Percentiles rank a stretch among this genome's conserved stretches.
These are phyloP conservation scores for Goniozus legneri DNA, from an alignment of 1,140 invertebrate genomes.

Conservation along the genomic window DNA sequence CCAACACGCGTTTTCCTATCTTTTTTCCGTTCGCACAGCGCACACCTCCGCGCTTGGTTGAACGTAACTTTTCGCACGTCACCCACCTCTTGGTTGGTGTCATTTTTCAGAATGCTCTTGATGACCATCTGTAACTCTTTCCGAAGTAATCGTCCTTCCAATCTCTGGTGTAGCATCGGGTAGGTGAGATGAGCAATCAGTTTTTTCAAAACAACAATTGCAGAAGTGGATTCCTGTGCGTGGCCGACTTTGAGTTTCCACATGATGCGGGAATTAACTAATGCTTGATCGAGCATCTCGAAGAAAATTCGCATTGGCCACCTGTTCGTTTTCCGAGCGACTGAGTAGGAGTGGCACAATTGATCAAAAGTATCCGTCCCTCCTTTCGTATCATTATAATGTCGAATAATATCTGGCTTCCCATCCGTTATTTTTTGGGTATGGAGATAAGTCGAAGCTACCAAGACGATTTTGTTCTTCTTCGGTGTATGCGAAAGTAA, in stretches of 20 bases:
- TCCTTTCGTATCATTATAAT: slow-evolving; percentile 38
- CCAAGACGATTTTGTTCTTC: slow-evolving; percentile 4
- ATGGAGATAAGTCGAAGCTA: slow-evolving; percentile 1
- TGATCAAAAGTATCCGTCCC: slow-evolving; percentile 38
- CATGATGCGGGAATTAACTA: slow-evolving; percentile 10
- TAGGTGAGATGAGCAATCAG: neutral
- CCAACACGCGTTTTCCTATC: neutral
- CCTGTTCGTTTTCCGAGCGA: slow-evolving; percentile 26
- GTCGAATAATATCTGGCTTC: slow-evolving; percentile 29
- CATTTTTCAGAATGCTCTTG: neutral
- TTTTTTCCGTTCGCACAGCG: neutral
- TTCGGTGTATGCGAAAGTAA: slow-evolving; percentile 10
- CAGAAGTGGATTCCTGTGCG: neutral
- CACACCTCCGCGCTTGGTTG: neutral
- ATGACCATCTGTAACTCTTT: neutral
- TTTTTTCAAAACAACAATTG: neutral
- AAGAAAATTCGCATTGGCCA: slow-evolving; percentile 37
- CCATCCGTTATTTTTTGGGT: neutral
- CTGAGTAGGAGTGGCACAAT: slow-evolving; percentile 30
- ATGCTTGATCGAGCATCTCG: slow-evolving; percentile 13
- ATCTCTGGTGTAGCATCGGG: neutral
- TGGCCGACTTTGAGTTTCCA: slow-evolving; percentile 8
- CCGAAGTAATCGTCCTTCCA: neutral
- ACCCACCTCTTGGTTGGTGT: neutral
- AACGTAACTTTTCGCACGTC: neutral